Conservation (phyloP, 2,797 vertebrate species). For the Myiothlypis coronata region DNA sequence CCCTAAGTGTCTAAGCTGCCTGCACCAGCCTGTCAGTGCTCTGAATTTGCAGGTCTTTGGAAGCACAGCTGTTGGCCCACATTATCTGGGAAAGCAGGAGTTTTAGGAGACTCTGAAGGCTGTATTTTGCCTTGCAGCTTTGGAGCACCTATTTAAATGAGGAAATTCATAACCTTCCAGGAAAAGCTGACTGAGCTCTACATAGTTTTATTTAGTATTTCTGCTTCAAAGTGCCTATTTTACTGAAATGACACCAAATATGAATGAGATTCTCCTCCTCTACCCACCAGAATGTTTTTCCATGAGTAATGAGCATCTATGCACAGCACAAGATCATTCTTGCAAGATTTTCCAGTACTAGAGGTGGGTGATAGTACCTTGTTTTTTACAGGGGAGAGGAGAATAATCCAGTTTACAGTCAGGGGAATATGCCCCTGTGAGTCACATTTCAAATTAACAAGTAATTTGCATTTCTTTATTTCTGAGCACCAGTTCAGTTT, state of each 20-base stretch:
- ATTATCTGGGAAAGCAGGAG: accelerated
- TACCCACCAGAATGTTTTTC: not conserved
- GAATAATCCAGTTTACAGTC: not conserved
- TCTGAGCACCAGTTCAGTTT: not conserved
- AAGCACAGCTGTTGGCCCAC: not conserved
- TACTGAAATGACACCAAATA: not conserved
- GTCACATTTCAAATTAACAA: not conserved
- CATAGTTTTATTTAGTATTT: not conserved
- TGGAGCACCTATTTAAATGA: not conserved
- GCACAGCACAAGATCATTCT: not conserved
- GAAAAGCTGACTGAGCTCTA: not conserved
- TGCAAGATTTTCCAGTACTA: not conserved
- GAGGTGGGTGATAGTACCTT: not conserved
- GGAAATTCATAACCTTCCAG: not conserved
- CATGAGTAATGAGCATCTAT: accelerated
- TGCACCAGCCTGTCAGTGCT: not conserved
- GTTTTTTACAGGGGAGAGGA: not conserved
- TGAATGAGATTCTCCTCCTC: not conserved
- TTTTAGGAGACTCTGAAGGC: not conserved
- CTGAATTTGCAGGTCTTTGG: not conserved
- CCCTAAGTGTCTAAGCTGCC: not conserved
- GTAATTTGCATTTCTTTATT: not conserved
- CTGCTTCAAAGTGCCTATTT: not conserved
- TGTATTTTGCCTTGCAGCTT: not conserved
- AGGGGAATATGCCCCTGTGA: not conserved